phyloP scores from a whole-genome alignment of 2,888 invertebrate genomes.

The Conus canariensis region DNA sequence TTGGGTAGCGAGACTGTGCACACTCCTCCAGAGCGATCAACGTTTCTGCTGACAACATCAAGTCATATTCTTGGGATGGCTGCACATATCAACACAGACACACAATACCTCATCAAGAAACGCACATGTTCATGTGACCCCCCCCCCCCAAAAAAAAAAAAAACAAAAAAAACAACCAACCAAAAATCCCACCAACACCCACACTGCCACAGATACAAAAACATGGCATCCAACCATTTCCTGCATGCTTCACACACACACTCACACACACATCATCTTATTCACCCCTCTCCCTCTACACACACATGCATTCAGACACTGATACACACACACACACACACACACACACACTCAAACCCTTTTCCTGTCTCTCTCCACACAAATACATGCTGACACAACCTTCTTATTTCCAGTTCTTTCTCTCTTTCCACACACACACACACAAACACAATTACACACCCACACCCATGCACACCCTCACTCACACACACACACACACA shows the following conservation, averaged over 20 bases:
- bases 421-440: background rate
- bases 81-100: slow-evolving; percentile 32
- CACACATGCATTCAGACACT: background rate
- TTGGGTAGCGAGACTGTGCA: background rate
- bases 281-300: too few species aligned
- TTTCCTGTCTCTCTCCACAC: background rate
- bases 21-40: slow-evolving; percentile 50
- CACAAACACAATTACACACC: background rate
- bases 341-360: background rate
- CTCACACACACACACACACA: background rate
- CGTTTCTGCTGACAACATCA: slow-evolving; percentile 52
- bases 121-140: background rate
- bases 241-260: background rate
- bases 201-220: too few species aligned
- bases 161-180: too few species aligned
- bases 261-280: background rate
- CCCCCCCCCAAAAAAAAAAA: too few species aligned
- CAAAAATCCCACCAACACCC: too few species aligned
- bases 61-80: slow-evolving; percentile 44
- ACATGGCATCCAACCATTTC: too few species aligned
- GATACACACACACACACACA: background rate
- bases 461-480: background rate
- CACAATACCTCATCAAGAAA: background rate
- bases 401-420: background rate
- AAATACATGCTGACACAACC: background rate